Base-by-base conservation (phyloP, 1,140 invertebrate genomes). In the Panagrolaimus sp. region DNA sequence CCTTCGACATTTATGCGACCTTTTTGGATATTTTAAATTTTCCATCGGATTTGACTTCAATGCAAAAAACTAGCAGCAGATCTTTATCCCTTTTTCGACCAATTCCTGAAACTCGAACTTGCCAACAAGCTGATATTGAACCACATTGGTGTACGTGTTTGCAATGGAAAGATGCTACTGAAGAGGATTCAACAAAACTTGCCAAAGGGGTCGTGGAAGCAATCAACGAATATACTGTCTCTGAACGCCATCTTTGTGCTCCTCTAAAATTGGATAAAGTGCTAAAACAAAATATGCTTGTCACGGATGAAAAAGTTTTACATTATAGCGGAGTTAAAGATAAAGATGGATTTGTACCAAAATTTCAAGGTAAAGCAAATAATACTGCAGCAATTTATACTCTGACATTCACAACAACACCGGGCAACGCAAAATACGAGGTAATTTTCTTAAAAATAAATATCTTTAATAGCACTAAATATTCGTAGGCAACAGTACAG, bases 61-160 rank as follows among this genome's bases (percentile, higher is more conserved):
- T 63, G n/a, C 65, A 72, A 55, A 68, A 71, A 63, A 48, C 71
- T 26, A 1, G 14, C 1, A 64, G 80, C 8, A 62, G 84, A 67
- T 83, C 83, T 5, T 80, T 85, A 0, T 86, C 83, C 62, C 74
- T 86, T 1, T 83, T 86, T 38, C 67, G 77, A 43, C 76, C 83
- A 67, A 83, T 87, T 55, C 84, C 86, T 0, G n/a, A 68, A 10
- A 72, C 76, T 17, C 73, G 86, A 67, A 81, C 81, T 26, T 87
- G 86, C 55, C 67, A 63, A 38, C 71, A 81, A 38, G 93, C 93
- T 5, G 90, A 89, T 43, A 91, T 96, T 64, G 91, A 92, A 80
- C 89, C 92, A 0, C 93, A 96, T 84, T 96, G 93, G 93, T 96
- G 94, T 79, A 89, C 91, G 21, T 96, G 93, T 79, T 85, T 94